phyloP scores from a whole-genome alignment of 1,140 invertebrate species.

The Lepidurus couesii region DNA sequence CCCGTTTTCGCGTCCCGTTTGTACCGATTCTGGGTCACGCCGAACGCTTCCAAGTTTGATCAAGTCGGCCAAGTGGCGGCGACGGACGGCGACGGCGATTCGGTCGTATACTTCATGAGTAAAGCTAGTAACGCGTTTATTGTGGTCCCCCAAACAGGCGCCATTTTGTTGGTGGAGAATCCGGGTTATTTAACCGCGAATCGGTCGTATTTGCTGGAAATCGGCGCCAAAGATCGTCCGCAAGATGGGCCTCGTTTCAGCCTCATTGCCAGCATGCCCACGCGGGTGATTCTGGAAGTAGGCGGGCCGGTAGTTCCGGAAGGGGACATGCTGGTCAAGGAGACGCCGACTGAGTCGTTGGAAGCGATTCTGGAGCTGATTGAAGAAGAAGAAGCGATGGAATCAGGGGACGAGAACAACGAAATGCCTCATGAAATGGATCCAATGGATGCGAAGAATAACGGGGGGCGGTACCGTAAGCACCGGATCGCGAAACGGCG shows the following conservation, averaged over 20 bases:
- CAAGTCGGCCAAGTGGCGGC: conserved; percentile 74
- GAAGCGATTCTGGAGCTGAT: conserved; percentile 38
- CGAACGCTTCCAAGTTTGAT: conserved; percentile 63
- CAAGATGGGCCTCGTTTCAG: conserved; percentile 57
- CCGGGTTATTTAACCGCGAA: conserved; percentile 49
- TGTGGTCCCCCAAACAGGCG: conserved; percentile 85
- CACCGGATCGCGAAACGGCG: conserved; percentile 68
- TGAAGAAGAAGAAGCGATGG: conserved; percentile 37
- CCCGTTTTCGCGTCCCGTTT: conserved; percentile 69
- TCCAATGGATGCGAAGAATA: conserved; percentile 31
- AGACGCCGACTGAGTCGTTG: conserved; percentile 46
- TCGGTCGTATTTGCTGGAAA: conserved; percentile 51
- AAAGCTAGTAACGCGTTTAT: conserved; percentile 70
- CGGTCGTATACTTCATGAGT: conserved; percentile 72
- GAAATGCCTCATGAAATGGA: conserved; percentile 24
- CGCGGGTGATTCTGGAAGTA: conserved; percentile 69
- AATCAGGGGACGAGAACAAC: conserved; percentile 31
- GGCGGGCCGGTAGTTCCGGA: conserved; percentile 49
- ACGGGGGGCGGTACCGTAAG: conserved; percentile 39
- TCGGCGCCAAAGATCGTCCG: conserved; percentile 67
- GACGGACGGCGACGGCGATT: conserved; percentile 78
- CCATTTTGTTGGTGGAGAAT: conserved; percentile 65
- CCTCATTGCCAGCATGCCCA: conserved; percentile 58
- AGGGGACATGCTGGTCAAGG: conserved; percentile 45
- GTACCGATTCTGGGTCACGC: conserved; percentile 66